A percentile compares a stretch with the other conserved stretches of the same genome.
These are phyloP conservation scores for Champsocephalus esox DNA, from an alignment of 2,797 vertebrate species.

Conservation along the genomic window DNA sequence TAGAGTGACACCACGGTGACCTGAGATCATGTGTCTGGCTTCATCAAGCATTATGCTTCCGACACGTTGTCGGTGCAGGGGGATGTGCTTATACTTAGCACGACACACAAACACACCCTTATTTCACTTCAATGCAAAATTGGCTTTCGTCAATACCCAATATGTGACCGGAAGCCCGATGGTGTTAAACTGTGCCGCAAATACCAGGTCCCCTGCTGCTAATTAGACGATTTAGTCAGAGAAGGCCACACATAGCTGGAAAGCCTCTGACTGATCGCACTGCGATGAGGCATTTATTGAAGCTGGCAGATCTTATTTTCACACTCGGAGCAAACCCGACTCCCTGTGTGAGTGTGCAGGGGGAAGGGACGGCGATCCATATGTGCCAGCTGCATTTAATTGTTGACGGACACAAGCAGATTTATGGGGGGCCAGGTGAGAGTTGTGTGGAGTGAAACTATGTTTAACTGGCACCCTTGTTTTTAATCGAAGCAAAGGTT, in stretches of 20 bases:
- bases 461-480: slow-evolving; percentile 69
- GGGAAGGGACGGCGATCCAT: slow-evolving; percentile 46
- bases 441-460: slow-evolving; percentile 61
- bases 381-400: slow-evolving; percentile 85
- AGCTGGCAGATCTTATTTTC: slow-evolving; percentile 88
- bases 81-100: slow-evolving; percentile 1
- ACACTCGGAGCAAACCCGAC: slow-evolving; percentile 84
- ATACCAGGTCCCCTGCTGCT: slow-evolving; percentile 83
- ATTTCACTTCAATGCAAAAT: slow-evolving; percentile 17
- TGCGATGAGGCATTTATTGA: slow-evolving; percentile 85
- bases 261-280: slow-evolving; percentile 78
- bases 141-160: slow-evolving; percentile 42
- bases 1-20: slow-evolving; percentile 53
- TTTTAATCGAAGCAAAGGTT: slow-evolving; percentile 44
- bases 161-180: slow-evolving; percentile 51
- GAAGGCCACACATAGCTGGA: slow-evolving; percentile 82
- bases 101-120: neutral
- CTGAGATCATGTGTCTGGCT: slow-evolving; percentile 55
- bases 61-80: slow-evolving; percentile 3
- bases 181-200: slow-evolving; percentile 82
- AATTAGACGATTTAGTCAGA: slow-evolving; percentile 84
- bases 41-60: slow-evolving; percentile 51
- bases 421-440: slow-evolving; percentile 84
- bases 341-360: slow-evolving; percentile 68
- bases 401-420: slow-evolving; percentile 85